Base-by-base conservation (phyloP, 2,797 vertebrate genomes). In the Enteromius unitaeniatus region DNA sequence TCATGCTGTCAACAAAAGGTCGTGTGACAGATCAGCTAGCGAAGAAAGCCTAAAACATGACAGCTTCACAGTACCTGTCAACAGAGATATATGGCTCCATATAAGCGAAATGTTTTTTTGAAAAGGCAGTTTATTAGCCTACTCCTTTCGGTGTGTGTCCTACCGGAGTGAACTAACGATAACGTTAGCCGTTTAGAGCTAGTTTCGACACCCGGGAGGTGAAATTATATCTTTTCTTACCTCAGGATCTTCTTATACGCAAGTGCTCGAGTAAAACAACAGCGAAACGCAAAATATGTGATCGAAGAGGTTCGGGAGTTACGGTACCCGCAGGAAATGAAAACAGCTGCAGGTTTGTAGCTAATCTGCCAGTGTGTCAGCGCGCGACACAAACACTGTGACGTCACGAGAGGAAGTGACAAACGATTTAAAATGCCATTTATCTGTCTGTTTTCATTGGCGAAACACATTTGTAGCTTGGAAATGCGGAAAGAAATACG, bases 381-480 rank as follows among this genome's bases (percentile, higher is more conserved):
- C 87, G 78, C n/a, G 87, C 69, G 67, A 91, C 92, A 90, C 90
- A 92, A 95, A 95, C 93, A 95, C 79, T 19, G n/a, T 81, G 11
- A 80, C 84, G 83, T 82, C 78, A 82, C 21, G 15, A 51, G 40
- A 49, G 82, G 82, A 84, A 84, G 75, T 78, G 82, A 78, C 14
- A 83, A 62, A 78, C 81, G 4, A 60, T 70, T 55, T 11, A 37
- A 69, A 69, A 69, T 53, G 60, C 26, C 37, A 31, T 78, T 70
- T 49, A 15, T 40, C 8, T 28, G 21, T 7, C n/a, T 34, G 40
- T 84, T 64, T 78, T 60, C 4, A 4, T 14, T 5, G 45, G 19
- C n/a, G 47, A 76, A 14, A 10, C 7, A 45, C n/a, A 23, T 67
- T 42, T 42, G n/a, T 45, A 28, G 19, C 13, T 2, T 17, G 17